Percentiles rank a stretch among this genome's conserved stretches.
Conservation (phyloP, 64 coral and sea anemone species). For the Montipora cactus region DNA sequence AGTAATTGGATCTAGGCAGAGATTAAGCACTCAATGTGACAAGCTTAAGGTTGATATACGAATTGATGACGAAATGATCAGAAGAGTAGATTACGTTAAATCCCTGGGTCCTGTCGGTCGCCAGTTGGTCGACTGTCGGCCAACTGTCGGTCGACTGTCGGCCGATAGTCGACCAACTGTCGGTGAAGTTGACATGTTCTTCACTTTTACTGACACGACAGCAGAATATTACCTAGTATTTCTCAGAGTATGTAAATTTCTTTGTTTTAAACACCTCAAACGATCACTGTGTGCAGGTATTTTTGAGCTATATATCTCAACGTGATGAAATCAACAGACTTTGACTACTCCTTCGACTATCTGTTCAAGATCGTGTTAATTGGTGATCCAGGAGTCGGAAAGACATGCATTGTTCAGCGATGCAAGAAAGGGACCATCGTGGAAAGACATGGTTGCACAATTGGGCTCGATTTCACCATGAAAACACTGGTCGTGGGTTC, state of each 20-base stretch:
- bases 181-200: too few species aligned
- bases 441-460: slow-evolving; percentile 84
- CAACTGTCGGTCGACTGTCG: too few species aligned
- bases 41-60: too few species aligned
- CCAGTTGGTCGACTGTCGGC: too few species aligned
- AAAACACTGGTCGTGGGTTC: slow-evolving; percentile 74
- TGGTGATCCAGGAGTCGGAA: slow-evolving; percentile 89
- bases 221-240: neutral
- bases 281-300: too few species aligned
- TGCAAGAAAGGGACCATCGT: slow-evolving; percentile 85
- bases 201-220: neutral
- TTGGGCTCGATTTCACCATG: slow-evolving; percentile 96
- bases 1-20: too few species aligned
- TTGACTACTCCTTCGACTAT: slow-evolving; percentile 82
- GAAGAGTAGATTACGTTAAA: too few species aligned
- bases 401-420: slow-evolving; percentile 90
- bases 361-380: slow-evolving; percentile 93
- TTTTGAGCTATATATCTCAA: neutral
- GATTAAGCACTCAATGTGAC: too few species aligned
- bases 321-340: slow-evolving; percentile 49
- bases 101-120: too few species aligned
- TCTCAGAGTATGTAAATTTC: neutral
- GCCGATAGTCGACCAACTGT: too few species aligned
- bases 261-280: neutral
- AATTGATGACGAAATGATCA: too few species aligned